These are phyloP conservation scores for Chiloscyllium punctatum DNA, from an alignment of 2,797 vertebrate species.

Conservation along the genomic window DNA sequence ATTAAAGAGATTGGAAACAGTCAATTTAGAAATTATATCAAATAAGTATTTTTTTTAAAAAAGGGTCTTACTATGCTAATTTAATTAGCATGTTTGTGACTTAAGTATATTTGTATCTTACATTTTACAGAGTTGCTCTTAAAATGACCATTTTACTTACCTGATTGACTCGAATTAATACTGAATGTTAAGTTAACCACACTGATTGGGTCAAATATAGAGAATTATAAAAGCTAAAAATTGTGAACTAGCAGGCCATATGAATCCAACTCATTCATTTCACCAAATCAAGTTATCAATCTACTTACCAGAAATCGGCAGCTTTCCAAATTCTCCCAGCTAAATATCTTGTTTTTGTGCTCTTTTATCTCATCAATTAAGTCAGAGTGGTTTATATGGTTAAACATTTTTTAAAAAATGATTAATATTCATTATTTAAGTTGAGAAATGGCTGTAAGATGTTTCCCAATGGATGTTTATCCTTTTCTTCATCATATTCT, in stretches of 20 bases:
- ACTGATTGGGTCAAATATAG: constrained; percentile 5
- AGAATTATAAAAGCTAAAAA: not conserved
- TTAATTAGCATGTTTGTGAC: not conserved
- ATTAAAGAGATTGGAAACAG: not conserved
- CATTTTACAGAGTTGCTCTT: not conserved
- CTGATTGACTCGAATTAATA: not conserved
- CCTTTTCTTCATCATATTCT: not conserved
- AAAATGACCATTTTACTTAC: not conserved
- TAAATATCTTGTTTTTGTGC: not conserved
- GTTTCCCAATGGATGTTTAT: not conserved
- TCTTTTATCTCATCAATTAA: not conserved
- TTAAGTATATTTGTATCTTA: not conserved
- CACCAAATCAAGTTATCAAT: not conserved
- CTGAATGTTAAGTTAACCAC: not conserved
- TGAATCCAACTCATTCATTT: not conserved
- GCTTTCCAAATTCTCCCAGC: not conserved
- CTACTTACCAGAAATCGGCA: constrained; percentile 6
- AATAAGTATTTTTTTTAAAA: too few species aligned
- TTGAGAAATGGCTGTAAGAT: not conserved
- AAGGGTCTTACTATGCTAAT: not conserved
- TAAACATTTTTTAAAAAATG: not conserved
- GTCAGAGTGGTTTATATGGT: not conserved
- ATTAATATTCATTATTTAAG: not conserved
- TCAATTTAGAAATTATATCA: not conserved
- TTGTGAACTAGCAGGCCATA: not conserved